Percentiles rank a stretch among this genome's conserved stretches.
Conservation (phyloP, 2,888 invertebrate genomes). For the Graphium colonna region DNA sequence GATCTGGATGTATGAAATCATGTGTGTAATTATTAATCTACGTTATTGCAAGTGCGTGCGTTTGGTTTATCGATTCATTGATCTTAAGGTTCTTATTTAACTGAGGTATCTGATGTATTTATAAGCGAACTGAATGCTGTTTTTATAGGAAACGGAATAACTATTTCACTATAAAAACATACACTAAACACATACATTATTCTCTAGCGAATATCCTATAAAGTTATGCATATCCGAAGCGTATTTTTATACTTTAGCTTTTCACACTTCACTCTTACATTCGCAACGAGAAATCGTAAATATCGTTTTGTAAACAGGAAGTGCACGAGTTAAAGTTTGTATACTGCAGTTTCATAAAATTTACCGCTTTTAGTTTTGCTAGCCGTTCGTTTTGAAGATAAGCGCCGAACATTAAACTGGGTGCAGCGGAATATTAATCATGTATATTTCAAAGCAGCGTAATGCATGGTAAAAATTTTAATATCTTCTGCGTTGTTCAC, state of each 20-base stretch:
- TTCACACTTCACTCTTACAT: not conserved
- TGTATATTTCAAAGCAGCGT: slow-evolving; percentile 3
- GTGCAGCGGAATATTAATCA: slow-evolving; percentile 13
- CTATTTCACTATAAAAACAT: too few species aligned
- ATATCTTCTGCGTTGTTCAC: not conserved
- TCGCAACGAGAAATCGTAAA: not conserved
- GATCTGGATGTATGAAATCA: not conserved
- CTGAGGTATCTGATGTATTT: too few species aligned
- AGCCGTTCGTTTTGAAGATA: slow-evolving; percentile 21
- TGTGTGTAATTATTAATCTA: not conserved
- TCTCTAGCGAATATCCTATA: too few species aligned
- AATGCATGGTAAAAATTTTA: not conserved
- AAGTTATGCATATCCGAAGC: too few species aligned
- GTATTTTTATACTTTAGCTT: too few species aligned
- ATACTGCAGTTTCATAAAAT: slow-evolving; percentile 11
- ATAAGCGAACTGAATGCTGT: too few species aligned
- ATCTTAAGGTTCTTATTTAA: not conserved
- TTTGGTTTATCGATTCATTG: not conserved
- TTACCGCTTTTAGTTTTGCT: slow-evolving; percentile 18
- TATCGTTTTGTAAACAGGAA: slow-evolving; percentile 8
- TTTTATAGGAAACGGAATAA: too few species aligned
- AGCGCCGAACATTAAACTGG: slow-evolving; percentile 19
- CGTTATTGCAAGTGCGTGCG: not conserved
- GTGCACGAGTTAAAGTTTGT: slow-evolving; percentile 10
- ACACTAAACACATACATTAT: too few species aligned